Evolutionary conservation across 2,888 invertebrate genomes (phyloP).

Genomic region (Xiphydria camelus): DNA sequence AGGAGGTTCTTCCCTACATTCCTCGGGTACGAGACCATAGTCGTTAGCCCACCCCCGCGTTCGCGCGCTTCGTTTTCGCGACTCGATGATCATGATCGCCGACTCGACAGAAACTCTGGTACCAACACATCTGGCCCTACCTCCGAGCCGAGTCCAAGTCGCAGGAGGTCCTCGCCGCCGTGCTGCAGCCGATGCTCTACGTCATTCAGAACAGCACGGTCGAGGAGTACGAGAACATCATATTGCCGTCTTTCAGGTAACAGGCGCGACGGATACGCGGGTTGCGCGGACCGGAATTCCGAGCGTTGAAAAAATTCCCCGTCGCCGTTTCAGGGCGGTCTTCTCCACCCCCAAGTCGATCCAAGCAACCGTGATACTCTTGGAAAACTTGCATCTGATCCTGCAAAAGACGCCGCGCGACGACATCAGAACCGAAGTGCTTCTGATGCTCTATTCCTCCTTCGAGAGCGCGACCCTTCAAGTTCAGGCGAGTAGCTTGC

Average conservation of each 20-base stretch:
- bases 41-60: neutral
- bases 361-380: slow-evolving; percentile 82
- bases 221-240: slow-evolving; percentile 78
- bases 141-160: slow-evolving; percentile 83
- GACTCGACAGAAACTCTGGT: slow-evolving; percentile 83
- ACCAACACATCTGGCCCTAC: slow-evolving; percentile 91
- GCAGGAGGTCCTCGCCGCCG: slow-evolving; percentile 84
- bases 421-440: slow-evolving; percentile 77
- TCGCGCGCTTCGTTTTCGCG: neutral
- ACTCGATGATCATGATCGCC: neutral
- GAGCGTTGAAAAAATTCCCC: too few species aligned
- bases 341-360: slow-evolving; percentile 79
- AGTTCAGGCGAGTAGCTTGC: slow-evolving; percentile 80
- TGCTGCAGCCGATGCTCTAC: slow-evolving; percentile 80
- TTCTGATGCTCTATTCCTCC: slow-evolving; percentile 84
- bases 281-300: too few species aligned
- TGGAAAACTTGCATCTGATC: slow-evolving; percentile 88
- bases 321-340: slow-evolving; percentile 62
- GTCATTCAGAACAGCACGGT: slow-evolving; percentile 78
- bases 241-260: slow-evolving; percentile 86
- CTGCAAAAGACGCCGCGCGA: slow-evolving; percentile 83
- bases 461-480: slow-evolving; percentile 87
- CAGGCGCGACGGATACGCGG: too few species aligned
- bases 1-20: slow-evolving; percentile 84
- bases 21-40: slow-evolving; percentile 72